phyloP scores from a whole-genome alignment of 1,140 invertebrate species.

The Tetragonula clypearis region DNA sequence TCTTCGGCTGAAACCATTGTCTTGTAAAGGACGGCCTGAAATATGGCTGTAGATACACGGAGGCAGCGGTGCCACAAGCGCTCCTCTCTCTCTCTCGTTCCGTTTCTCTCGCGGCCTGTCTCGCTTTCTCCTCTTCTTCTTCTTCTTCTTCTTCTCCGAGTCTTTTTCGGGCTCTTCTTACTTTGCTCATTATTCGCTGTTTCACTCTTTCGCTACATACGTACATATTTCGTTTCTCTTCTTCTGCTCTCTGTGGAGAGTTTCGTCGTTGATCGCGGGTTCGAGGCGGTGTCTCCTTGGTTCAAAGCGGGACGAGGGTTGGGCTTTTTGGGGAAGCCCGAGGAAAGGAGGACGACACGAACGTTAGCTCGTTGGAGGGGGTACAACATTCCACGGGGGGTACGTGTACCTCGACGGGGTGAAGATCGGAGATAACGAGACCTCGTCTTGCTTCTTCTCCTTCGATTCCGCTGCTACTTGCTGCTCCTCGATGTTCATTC shows the following conservation, averaged over 20 bases:
- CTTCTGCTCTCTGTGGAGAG: background rate
- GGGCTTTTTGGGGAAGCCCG: conserved; percentile 55
- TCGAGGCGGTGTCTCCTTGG: conserved; percentile 42
- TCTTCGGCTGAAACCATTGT: conserved; percentile 75
- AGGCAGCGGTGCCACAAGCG: conserved; percentile 30
- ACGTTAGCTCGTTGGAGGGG: conserved; percentile 2
- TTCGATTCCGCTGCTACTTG: conserved; percentile 29
- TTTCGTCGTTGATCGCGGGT: conserved; percentile 1
- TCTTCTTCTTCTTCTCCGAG: background rate
- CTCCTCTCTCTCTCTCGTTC: conserved; percentile 19
- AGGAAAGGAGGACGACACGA: conserved; percentile 35
- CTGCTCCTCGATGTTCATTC: no score
- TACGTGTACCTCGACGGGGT: conserved; percentile 61
- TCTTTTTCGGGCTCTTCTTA: background rate
- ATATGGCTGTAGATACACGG: conserved; percentile 74
- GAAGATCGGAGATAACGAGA: conserved; percentile 69
- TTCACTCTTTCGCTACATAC: background rate
- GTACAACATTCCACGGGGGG: conserved; percentile 68
- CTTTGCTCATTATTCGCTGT: background rate
- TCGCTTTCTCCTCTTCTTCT: background rate
- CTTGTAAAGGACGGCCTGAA: conserved; percentile 75
- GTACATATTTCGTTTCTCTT: background rate
- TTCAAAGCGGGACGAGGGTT: conserved; percentile 58
- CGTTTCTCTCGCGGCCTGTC: conserved; percentile 44
- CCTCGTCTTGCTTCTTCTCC: conserved; percentile 31